Evolutionary conservation across 92 coral and sea anemone genomes (phyloP).

Genomic region (Palythoa grandis): DNA sequence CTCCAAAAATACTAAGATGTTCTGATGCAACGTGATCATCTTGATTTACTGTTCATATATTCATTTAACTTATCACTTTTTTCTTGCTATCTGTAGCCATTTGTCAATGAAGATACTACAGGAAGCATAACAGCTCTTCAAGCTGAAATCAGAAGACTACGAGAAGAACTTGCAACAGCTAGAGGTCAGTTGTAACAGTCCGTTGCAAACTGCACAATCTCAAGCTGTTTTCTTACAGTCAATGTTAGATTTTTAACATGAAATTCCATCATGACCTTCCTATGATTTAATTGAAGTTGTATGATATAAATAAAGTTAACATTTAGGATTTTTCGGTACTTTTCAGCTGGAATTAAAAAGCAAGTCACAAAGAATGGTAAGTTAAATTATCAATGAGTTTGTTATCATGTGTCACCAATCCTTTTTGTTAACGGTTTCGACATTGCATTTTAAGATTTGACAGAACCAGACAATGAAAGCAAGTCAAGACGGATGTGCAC

Average conservation of each 20-base stretch:
- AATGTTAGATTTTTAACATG: not conserved
- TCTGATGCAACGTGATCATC: not conserved
- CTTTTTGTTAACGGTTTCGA: not conserved
- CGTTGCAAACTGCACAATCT: not conserved
- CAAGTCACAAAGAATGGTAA: conserved; percentile 86
- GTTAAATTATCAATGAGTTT: not conserved
- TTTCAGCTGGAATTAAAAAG: conserved; percentile 70
- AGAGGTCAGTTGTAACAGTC: conserved; percentile 64
- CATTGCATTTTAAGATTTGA: conserved; percentile 52
- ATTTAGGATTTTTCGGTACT: not conserved
- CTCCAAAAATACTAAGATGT: too few species aligned
- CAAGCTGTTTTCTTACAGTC: not conserved
- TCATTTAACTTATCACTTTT: not conserved
- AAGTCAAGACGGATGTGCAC: conserved; percentile 46
- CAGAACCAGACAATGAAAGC: conserved; percentile 66
- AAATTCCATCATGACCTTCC: too few species aligned
- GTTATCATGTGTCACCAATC: not conserved
- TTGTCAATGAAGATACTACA: conserved; percentile 92
- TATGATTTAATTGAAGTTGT: too few species aligned
- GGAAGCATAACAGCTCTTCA: conserved; percentile 95
- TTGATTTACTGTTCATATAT: not conserved
- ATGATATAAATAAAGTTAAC: not conserved
- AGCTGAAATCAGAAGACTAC: conserved; percentile 85
- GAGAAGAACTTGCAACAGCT: conserved; percentile 80
- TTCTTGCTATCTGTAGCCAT: conserved; percentile 65